Evolutionary conservation across 1,140 invertebrate genomes (phyloP).

Genomic region (Rhagoletis pomonella): DNA sequence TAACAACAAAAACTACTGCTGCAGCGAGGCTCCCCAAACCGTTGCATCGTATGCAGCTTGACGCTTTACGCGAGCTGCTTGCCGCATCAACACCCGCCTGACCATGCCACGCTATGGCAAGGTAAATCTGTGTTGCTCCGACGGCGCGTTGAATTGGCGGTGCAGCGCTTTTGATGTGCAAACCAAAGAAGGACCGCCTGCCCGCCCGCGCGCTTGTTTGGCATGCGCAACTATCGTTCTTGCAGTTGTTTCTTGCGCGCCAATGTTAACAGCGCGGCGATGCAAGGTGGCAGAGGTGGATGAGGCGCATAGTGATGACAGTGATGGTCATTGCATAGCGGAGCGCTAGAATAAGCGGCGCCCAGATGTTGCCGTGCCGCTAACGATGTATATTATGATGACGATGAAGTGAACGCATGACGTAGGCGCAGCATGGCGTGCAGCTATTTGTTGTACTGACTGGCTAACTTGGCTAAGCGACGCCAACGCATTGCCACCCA

Average conservation of each 20-base stretch:
- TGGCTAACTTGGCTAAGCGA: slow-evolving; percentile 18
- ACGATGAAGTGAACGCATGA: slow-evolving; percentile 26
- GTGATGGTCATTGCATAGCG: background rate
- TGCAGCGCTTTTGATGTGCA: slow-evolving; percentile 65
- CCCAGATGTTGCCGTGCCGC: slow-evolving; percentile 37
- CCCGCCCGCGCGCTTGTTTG: slow-evolving; percentile 58
- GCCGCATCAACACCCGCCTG: slow-evolving; percentile 7
- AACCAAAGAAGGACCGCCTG: no score
- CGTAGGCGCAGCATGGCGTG: slow-evolving; percentile 24
- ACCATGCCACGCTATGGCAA: background rate
- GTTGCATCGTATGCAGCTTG: background rate
- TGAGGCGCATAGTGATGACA: background rate
- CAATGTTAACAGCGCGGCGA: background rate
- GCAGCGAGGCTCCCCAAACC: background rate
- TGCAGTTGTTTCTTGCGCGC: background rate
- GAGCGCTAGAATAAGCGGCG: slow-evolving; percentile 41
- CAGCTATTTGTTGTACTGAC: background rate
- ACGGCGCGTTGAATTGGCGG: slow-evolving; percentile 63
- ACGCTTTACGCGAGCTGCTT: no score
- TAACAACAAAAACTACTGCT: background rate
- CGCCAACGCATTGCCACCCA: slow-evolving; percentile 46
- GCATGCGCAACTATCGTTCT: slow-evolving; percentile 57
- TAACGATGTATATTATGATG: slow-evolving; percentile 30
- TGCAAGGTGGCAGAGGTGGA: background rate
- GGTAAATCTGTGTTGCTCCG: slow-evolving; percentile 39